Conservation (phyloP, 2,797 vertebrate species). For the Manis crassicaudata region DNA sequence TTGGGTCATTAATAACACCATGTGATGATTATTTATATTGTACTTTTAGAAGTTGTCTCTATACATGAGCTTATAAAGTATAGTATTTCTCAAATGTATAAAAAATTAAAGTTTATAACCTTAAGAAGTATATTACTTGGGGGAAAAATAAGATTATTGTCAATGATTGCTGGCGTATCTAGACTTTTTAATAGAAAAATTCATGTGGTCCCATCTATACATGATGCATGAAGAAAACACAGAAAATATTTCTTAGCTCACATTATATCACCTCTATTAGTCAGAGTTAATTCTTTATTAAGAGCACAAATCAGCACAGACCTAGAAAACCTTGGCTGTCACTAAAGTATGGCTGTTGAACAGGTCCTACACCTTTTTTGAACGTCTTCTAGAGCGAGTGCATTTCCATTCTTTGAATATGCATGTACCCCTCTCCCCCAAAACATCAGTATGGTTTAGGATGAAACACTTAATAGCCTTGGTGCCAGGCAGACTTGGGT, state of each 20-base stretch:
- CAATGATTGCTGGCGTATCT: neutral
- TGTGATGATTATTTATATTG: neutral
- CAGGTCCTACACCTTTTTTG: neutral
- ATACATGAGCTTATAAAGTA: neutral
- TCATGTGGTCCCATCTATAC: neutral
- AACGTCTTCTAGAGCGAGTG: neutral
- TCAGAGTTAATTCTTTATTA: neutral
- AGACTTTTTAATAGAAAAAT: neutral
- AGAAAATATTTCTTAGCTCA: conserved; percentile 15
- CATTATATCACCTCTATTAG: neutral
- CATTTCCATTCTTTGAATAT: neutral
- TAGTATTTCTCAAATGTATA: neutral
- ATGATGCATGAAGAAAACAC: neutral
- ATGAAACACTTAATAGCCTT: neutral
- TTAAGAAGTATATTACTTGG: neutral
- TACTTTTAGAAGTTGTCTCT: neutral
- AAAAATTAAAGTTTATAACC: conserved; percentile 8
- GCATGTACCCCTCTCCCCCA: neutral
- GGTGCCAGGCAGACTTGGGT: neutral
- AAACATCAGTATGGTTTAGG: neutral
- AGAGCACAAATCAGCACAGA: neutral
- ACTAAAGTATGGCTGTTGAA: neutral
- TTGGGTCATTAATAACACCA: neutral
- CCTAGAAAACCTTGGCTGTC: neutral
- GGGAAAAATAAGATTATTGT: neutral